Evolutionary conservation across 2,113 vertebrate genomes (phyloP), one percentile per base, ranked within the genome.

Genomic region (Macaca mulatta): DNA sequence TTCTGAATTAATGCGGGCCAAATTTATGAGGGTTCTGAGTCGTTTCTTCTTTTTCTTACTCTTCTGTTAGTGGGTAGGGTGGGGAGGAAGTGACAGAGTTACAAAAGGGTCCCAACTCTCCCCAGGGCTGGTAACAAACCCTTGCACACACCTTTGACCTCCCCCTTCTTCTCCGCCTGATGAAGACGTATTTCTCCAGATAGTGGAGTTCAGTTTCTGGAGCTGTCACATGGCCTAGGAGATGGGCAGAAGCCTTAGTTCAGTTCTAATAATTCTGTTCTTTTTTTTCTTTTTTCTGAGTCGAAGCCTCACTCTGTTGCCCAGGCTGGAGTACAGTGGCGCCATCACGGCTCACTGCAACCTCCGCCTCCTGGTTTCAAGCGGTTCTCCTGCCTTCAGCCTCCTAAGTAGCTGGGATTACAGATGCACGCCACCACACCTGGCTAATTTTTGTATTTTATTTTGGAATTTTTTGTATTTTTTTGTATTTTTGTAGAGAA

Each of bases 241-340:
- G 94, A 81, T 79, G 74, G 86, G 94, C 89, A 98, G 79, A 97
- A 95, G 85, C 89, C 35, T 96, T 12, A 64, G 59, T 64, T 64
- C 59, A 64, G 59, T 64, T 64, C 59, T 64, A 64, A 64, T 64
- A 97, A 98, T 97, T 98, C 97, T 95, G 72, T 97, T 98, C 97
- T 98, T 52, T 52, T 52, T 5, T 52, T 50, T 52, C 48, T 52
- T 52, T 52, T 52, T 52, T 52, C 52, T 52, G 52, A 52, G 52
- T 52, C 17, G 52, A 17, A 52, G 52, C 52, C 5, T 52, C 17
- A 17, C 16, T 52, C 5, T 52, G 16, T 52, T 17, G 52, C 52
- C 52, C 52, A 52, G 52, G 52, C 52, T 52, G 52, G 52, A 52
- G 52, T 52, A 52, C 16, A 52, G 52, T 52, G 52, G 52, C 52